Base-by-base conservation (phyloP, 2,113 vertebrate species). In the Ranitomeya imitator region DNA sequence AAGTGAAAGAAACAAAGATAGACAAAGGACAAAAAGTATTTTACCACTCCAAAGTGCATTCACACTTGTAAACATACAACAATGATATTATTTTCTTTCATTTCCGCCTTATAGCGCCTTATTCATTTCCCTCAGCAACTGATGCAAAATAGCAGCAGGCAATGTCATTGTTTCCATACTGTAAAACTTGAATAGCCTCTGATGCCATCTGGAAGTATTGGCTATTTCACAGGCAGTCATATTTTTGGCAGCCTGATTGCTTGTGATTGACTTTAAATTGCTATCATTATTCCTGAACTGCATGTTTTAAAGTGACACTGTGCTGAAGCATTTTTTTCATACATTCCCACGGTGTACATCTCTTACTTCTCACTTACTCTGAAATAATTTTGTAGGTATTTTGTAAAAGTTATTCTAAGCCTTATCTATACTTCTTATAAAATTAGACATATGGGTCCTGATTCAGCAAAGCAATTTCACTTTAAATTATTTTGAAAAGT, bases 121-220 rank as follows among this genome's bases (percentile, higher is more conserved):
- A n/a, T 59, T 60, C 26, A 37, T 81, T 81, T 31, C 26, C 55
- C 55, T 31, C 55, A 79, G 54, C 54, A 57, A 57, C 19, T 59
- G 78, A 54, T 84, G 13, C 63, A 71, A 84, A 84, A 84, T 67
- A 84, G 80, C 82, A 84, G 82, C 45, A 69, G 37, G 37, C 45
- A 69, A 26, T 69, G 37, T 54, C 63, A 67, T 84, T 84, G 82
- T 69, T 84, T 84, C 63, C 60, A 84, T 52, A 67, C 31, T 84
- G 61, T 71, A 69, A 54, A 84, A 84, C 61, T 84, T 67, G 61
- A 69, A 84, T 84, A 84, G 63, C 61, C 61, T 69, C 14, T 15
- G 82, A 84, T 69, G 45, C 82, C 82, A 84, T 84, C 82, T 84
- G 82, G 82, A 84, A 69, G 63, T 26, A 54, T 23, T 84, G 82